phyloP scores from a whole-genome alignment of 2,113 vertebrate genomes.

The Myrmecophaga tridactyla region DNA sequence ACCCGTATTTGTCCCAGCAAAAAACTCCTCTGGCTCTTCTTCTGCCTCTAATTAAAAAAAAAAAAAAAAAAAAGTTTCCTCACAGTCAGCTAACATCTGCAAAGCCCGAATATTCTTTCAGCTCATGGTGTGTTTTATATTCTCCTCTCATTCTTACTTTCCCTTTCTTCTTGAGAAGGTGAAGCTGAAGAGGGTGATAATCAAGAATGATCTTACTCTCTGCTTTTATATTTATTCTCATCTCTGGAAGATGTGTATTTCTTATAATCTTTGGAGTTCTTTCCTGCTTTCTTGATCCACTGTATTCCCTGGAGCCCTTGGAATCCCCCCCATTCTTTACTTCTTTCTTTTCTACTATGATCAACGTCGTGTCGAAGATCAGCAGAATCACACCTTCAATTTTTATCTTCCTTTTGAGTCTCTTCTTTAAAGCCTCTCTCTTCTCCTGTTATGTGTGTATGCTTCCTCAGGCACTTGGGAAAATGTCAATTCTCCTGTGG shows the following conservation, averaged over 20 bases:
- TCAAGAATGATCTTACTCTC: constrained; percentile 88
- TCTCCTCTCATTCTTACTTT: constrained; percentile 90
- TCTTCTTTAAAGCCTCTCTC: constrained; percentile 90
- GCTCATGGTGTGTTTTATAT: constrained; percentile 87
- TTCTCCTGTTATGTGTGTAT: constrained; percentile 87
- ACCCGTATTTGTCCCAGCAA: constrained; percentile 91
- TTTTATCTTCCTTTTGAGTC: constrained; percentile 89
- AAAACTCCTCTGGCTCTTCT: constrained; percentile 91
- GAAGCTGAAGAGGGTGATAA: constrained; percentile 87
- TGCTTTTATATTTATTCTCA: constrained; percentile 90
- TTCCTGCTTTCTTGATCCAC: constrained; percentile 89
- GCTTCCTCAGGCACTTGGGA: constrained; percentile 89
- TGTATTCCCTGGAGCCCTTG: constrained; percentile 90
- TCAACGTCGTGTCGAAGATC: constrained; percentile 90
- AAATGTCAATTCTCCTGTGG: constrained; percentile 92
- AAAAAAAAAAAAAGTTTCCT: constrained; percentile 91
- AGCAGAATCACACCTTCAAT: constrained; percentile 86
- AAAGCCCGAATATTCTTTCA: constrained; percentile 88
- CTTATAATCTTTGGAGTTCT: constrained; percentile 90
- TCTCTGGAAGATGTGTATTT: constrained; percentile 90
- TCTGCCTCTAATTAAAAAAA: constrained; percentile 92
- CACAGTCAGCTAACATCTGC: constrained; percentile 85
- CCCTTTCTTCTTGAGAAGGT: constrained; percentile 88
- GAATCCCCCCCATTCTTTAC: constrained; percentile 90
- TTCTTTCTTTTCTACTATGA: constrained; percentile 87